Evolutionary conservation across 1,140 invertebrate genomes (phyloP), one percentile per base, ranked within the genome.

Genomic region (Neoseiulus cucumeris): DNA sequence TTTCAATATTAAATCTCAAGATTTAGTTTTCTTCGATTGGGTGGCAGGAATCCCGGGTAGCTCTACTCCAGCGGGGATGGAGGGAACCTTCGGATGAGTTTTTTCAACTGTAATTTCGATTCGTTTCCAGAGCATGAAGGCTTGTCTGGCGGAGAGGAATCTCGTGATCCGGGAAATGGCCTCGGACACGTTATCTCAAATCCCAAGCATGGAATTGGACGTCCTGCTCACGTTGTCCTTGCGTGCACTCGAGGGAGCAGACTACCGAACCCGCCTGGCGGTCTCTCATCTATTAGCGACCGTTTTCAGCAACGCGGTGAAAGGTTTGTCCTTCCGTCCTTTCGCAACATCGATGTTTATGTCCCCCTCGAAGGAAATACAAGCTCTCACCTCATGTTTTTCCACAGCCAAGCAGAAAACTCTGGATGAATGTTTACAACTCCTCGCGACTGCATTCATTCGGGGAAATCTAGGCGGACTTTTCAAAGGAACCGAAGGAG

Each of bases 391-490:
- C 14, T 7, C 14, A 4, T 22, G 18, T 14, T 47, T 47, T 44
- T 44, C 28, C 28, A 25, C 51, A 59, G 51, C 51, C 14, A 59
- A 59, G 22, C 51, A 59, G 22, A n/a, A 33, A 25, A 59, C 84
- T 44, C 75, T 93, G 28, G 92, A 97, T 67, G 94, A 98, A 75
- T 87, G 89, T 0, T 76, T 98, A 44, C 86, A 85, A 70, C 82
- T 97, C 67, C 77, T 98, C 68, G 88, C 92, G 81, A 85, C 88
- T n/a, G 93, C 92, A 42, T 98, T 97, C 79, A 74, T 97, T 1
- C 80, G 89, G 69, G 94, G 93, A 1, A 92, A 92, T 20, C 87
- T 87, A 17, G 51, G 51, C 1, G 51, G 51, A 4, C 51, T 59
- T 6, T 59, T 59, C 51, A 59, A 59, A 20, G 51, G 51, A 14